These are phyloP conservation scores for Chrysotoxum bicinctum DNA, from an alignment of 2,888 invertebrate genomes.

Conservation along the genomic window DNA sequence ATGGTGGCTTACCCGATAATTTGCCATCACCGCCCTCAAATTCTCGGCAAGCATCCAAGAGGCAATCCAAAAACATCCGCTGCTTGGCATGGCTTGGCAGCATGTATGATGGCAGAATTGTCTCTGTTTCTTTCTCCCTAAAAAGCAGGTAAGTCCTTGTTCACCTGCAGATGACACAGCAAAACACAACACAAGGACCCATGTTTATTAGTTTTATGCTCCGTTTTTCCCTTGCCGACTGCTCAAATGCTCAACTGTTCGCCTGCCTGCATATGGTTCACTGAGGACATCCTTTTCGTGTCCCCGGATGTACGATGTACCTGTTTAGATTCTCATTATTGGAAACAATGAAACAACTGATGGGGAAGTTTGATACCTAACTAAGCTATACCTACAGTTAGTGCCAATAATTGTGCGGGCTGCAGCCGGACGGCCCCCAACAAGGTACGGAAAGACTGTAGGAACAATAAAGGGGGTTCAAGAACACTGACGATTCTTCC, in stretches of 20 bases:
- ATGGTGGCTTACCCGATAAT: constrained; percentile 38
- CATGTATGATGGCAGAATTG: constrained; percentile 38
- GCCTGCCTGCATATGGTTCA: constrained; percentile 19
- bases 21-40: constrained; percentile 19
- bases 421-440: constrained; percentile 15
- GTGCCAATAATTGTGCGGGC: constrained; percentile 42
- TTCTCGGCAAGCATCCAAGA: constrained; percentile 30
- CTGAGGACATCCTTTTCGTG: constrained; percentile 22
- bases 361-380: constrained; percentile 32
- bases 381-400: neutral
- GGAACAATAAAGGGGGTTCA: neutral
- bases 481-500: neutral
- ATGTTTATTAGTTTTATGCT: constrained; percentile 69
- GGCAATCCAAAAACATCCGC: constrained; percentile 10
- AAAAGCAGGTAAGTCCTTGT: constrained; percentile 32
- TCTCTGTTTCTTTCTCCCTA: neutral
- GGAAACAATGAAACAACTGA: constrained; percentile 68
- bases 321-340: constrained; percentile 71
- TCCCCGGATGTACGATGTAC: constrained; percentile 12
- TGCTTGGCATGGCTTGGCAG: neutral
- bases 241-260: constrained; percentile 1
- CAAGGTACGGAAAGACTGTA: neutral
- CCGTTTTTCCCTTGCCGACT: neutral
- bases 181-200: constrained; percentile 52
- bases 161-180: constrained; percentile 67